Evolutionary conservation across 2,113 vertebrate genomes (phyloP).

Genomic region (Ceyx margarethae): DNA sequence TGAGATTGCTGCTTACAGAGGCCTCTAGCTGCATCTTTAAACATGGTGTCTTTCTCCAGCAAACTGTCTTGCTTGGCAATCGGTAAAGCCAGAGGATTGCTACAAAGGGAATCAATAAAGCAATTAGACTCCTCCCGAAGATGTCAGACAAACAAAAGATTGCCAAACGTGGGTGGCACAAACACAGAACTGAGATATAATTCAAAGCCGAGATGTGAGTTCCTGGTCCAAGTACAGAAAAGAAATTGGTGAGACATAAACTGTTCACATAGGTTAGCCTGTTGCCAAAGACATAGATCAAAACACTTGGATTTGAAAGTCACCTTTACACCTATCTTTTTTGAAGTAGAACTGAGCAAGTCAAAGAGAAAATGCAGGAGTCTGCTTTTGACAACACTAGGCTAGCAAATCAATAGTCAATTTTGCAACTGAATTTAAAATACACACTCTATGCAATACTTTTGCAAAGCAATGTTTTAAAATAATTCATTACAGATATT

Average conservation of each 20-base stretch:
- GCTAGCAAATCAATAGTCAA: slow-evolving; percentile 52
- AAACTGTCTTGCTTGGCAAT: slow-evolving; percentile 93
- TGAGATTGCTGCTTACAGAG: slow-evolving; percentile 79
- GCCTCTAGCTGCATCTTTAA: slow-evolving; percentile 82
- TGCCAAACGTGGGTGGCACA: neutral
- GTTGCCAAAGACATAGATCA: neutral
- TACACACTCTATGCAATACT: neutral
- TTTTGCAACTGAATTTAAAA: slow-evolving; percentile 27
- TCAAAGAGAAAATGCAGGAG: slow-evolving; percentile 17
- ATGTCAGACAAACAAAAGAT: neutral
- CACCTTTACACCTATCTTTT: neutral
- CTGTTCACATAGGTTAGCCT: neutral
- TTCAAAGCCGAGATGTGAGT: neutral
- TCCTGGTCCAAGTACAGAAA: neutral
- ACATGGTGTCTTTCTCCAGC: slow-evolving; percentile 93
- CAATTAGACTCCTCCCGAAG: slow-evolving; percentile 29
- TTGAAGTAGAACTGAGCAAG: neutral
- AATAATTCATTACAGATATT: neutral
- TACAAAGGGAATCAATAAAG: slow-evolving; percentile 62
- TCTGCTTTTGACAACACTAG: neutral
- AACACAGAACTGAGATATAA: neutral
- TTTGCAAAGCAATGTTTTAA: neutral
- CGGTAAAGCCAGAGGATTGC: slow-evolving; percentile 81
- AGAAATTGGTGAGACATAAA: neutral
- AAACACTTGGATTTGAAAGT: neutral